phyloP scores from a whole-genome alignment of 2,797 vertebrate genomes.

The Oreochromis mossambicus region DNA sequence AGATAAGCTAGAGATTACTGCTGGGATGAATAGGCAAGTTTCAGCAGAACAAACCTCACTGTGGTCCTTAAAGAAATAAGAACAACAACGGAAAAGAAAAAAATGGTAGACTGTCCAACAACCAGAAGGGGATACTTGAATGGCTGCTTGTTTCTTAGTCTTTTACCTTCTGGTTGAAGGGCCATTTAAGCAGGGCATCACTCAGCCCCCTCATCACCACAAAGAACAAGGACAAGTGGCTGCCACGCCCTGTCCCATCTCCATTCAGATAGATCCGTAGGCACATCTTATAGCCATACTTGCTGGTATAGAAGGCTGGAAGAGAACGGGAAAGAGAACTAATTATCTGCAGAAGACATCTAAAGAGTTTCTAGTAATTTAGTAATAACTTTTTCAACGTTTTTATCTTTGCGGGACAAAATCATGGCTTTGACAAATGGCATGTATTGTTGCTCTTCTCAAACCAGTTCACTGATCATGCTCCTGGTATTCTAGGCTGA shows the following conservation, averaged over 20 bases:
- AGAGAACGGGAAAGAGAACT: not conserved
- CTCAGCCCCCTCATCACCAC: constrained; percentile 96
- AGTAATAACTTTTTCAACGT: not conserved
- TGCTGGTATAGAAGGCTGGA: constrained; percentile 95
- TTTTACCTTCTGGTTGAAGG: constrained; percentile 96
- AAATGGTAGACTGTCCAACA: not conserved
- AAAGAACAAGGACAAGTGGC: constrained; percentile 95
- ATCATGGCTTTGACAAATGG: not conserved
- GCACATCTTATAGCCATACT: constrained; percentile 98
- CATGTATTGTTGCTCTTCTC: not conserved
- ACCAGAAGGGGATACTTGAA: not conserved
- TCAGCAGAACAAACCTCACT: not conserved
- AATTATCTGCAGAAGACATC: not conserved
- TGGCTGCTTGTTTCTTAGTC: not conserved
- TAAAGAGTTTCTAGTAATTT: not conserved
- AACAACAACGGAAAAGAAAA: not conserved
- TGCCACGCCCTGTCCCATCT: constrained; percentile 91
- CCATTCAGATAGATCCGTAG: constrained; percentile 94
- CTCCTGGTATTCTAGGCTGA: not conserved
- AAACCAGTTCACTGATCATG: not conserved
- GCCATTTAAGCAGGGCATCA: constrained; percentile 93
- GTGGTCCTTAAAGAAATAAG: not conserved
- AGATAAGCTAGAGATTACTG: not conserved
- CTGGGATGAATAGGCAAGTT: not conserved
- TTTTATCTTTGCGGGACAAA: not conserved